Evolutionary conservation across 2,888 invertebrate species (phyloP).

Genomic region (Rotaria socialis): DNA sequence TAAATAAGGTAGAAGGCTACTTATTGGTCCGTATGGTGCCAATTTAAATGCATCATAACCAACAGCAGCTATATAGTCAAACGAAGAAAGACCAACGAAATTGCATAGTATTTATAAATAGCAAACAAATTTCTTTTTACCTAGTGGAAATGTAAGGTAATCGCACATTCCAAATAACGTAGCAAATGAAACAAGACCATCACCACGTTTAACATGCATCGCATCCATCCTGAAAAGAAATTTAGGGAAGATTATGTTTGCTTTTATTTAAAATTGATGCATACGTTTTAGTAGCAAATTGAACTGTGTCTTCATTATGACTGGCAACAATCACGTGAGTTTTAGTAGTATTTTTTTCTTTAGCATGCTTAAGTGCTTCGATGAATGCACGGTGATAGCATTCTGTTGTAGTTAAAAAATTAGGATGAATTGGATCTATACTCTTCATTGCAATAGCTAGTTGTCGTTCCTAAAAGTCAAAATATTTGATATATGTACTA

Average conservation of each 20-base stretch:
- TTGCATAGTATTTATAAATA: not conserved
- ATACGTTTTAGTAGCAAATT: constrained; percentile 83
- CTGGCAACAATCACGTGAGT: constrained; percentile 90
- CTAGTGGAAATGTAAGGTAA: constrained; percentile 76
- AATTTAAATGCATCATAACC: constrained; percentile 99
- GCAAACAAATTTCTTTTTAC: not conserved
- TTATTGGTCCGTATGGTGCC: constrained; percentile 95
- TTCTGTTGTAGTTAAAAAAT: constrained; percentile 81
- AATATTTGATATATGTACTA: not conserved
- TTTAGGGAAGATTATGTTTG: not conserved
- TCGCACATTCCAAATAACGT: constrained; percentile 99
- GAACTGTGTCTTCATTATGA: constrained; percentile 95
- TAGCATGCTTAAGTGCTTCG: constrained; percentile 56
- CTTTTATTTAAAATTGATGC: constrained; percentile 49
- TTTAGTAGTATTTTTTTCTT: constrained; percentile 50
- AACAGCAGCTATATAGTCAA: constrained; percentile 72
- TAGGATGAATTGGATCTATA: constrained; percentile 86
- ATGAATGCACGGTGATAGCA: constrained; percentile 73
- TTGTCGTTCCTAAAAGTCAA: constrained; percentile 67
- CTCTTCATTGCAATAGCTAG: constrained; percentile 85
- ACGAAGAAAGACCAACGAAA: no score
- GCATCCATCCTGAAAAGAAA: constrained; percentile 74
- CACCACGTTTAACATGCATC: constrained; percentile 79
- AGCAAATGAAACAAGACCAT: constrained; percentile 94
- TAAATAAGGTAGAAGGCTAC: constrained; percentile 92